phyloP scores from a whole-genome alignment of 1,140 invertebrate species.

The Dendroctonus valens region DNA sequence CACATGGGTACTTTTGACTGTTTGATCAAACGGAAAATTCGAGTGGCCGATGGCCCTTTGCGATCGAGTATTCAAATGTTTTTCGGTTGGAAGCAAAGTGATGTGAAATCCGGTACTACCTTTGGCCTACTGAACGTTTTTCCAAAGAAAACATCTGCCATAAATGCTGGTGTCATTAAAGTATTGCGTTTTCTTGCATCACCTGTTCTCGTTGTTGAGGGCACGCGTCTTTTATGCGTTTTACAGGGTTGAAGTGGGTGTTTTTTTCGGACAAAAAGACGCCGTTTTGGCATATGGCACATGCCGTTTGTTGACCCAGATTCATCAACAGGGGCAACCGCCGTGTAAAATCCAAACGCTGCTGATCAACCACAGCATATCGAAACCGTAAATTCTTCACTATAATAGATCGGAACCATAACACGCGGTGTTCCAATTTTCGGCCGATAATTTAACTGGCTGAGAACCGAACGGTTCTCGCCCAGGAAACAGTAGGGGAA shows the following conservation, averaged over 20 bases:
- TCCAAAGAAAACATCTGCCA: slow-evolving; percentile 9
- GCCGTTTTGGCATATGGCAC: slow-evolving; percentile 8
- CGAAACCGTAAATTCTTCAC: background rate
- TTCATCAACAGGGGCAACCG: too few species aligned
- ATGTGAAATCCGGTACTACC: too few species aligned
- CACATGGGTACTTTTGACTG: too few species aligned
- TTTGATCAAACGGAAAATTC: too few species aligned
- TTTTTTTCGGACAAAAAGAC: slow-evolving; percentile 1
- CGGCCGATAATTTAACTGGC: slow-evolving; percentile 17
- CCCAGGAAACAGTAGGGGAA: slow-evolving; percentile 11
- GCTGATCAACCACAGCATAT: background rate
- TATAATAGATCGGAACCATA: background rate
- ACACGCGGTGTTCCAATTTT: slow-evolving; percentile 17
- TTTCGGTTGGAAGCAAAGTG: too few species aligned
- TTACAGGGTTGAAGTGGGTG: background rate
- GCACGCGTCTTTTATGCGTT: slow-evolving; percentile 6
- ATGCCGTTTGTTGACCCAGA: slow-evolving; percentile 8
- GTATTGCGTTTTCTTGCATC: slow-evolving; percentile 16
- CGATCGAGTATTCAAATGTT: too few species aligned
- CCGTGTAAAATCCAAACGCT: too few species aligned
- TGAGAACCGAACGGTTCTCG: slow-evolving; percentile 11
- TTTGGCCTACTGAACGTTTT: too few species aligned
- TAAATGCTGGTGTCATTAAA: slow-evolving; percentile 7
- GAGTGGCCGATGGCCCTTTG: too few species aligned
- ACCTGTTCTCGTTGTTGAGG: background rate